Conservation (phyloP, 2,797 vertebrate species). For the Cottoperca gobio region DNA sequence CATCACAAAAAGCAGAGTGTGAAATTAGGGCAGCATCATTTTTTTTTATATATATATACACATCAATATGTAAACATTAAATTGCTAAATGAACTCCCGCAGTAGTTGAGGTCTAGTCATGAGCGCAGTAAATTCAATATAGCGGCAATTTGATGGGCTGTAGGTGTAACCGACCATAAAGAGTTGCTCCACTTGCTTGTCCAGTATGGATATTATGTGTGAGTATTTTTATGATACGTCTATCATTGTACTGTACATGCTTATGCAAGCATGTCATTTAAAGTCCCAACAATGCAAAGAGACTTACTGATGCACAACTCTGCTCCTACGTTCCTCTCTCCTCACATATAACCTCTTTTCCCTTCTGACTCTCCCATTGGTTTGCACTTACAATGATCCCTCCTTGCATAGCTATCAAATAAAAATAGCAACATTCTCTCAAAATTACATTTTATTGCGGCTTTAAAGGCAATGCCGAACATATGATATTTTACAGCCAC, state of each 20-base stretch:
- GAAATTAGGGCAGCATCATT: conserved; percentile 37
- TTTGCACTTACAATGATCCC: conserved; percentile 33
- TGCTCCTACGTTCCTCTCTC: background rate
- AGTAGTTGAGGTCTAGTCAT: conserved; percentile 40
- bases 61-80: conserved; percentile 32
- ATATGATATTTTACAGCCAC: conserved; percentile 28
- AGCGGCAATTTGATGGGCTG: conserved; percentile 17
- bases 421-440: conserved; percentile 33
- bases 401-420: conserved; percentile 33
- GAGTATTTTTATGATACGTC: conserved; percentile 16
- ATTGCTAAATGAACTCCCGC: conserved; percentile 47
- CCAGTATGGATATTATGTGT: conserved; percentile 4
- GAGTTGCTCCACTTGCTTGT: conserved; percentile 12
- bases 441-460: conserved; percentile 40
- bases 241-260: background rate
- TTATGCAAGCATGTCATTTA: conserved; percentile 2
- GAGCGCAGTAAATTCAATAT: conserved; percentile 42
- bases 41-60: too few species aligned
- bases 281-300: background rate
- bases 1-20: conserved; percentile 20
- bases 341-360: background rate
- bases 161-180: conserved; percentile 32
- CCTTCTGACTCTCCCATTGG: background rate
- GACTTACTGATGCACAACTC: background rate
- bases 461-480: conserved; percentile 35